Conservation (phyloP, 2,888 invertebrate genomes). For the Archips xylosteana region DNA sequence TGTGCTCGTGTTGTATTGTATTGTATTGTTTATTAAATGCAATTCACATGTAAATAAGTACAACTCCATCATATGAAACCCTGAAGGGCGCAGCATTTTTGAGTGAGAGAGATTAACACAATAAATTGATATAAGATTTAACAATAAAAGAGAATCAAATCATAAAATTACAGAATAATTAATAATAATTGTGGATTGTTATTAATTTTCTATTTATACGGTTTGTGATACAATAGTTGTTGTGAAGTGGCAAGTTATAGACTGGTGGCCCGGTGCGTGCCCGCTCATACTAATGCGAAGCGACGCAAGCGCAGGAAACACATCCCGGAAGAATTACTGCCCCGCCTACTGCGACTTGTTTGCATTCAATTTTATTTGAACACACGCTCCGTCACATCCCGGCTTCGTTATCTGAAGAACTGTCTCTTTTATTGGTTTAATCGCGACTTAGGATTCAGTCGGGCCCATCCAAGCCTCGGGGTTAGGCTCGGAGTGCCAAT, state of each 20-base stretch:
- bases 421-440: constrained; percentile 44
- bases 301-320: constrained; percentile 73
- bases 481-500: constrained; percentile 46
- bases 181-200: too few species aligned
- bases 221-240: neutral
- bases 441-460: constrained; percentile 51
- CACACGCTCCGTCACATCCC: constrained; percentile 32
- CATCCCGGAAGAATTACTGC: constrained; percentile 83
- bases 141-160: too few species aligned
- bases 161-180: too few species aligned
- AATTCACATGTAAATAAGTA: too few species aligned
- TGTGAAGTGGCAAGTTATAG: constrained; percentile 19
- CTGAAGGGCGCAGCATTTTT: too few species aligned
- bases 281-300: constrained; percentile 67
- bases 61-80: too few species aligned
- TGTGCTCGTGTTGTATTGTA: constrained; percentile 3
- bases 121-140: too few species aligned
- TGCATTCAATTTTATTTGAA: constrained; percentile 57
- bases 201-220: neutral
- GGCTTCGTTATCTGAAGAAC: constrained; percentile 19
- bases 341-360: constrained; percentile 66
- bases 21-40: too few species aligned
- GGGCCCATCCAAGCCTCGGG: constrained; percentile 46
- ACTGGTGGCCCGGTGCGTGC: constrained; percentile 58
- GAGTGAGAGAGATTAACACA: too few species aligned